Conservation (phyloP, 1,140 invertebrate genomes). For the Drosophila mayri region DNA sequence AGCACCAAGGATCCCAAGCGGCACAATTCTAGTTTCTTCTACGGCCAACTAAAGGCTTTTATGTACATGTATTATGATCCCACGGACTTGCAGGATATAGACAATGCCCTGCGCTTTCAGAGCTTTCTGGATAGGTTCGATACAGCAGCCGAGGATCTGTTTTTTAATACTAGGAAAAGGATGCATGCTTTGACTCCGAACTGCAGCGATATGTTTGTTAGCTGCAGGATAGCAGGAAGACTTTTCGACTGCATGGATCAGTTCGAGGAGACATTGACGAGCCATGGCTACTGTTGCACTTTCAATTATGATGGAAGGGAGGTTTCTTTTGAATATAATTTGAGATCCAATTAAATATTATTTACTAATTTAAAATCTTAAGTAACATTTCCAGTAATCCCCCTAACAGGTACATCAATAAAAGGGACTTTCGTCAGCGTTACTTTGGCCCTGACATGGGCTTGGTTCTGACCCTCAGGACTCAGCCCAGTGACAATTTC, state of each 20-base stretch:
- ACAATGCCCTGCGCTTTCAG: constrained; percentile 63
- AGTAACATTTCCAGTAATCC: not conserved
- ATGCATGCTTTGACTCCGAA: constrained; percentile 67
- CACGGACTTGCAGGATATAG: constrained; percentile 48
- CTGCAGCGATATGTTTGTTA: constrained; percentile 67
- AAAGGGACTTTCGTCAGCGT: constrained; percentile 41
- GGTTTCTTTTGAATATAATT: not conserved
- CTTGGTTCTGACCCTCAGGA: constrained; percentile 80
- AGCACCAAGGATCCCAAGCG: constrained; percentile 59
- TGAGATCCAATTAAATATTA: not conserved
- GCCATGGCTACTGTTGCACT: constrained; percentile 68
- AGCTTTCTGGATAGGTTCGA: constrained; percentile 66
- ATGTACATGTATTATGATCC: constrained; percentile 50
- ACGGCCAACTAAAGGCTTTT: constrained; percentile 51
- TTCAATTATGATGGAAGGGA: constrained; percentile 66
- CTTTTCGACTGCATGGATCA: constrained; percentile 56
- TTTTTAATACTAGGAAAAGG: constrained; percentile 63
- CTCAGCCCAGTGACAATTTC: constrained; percentile 76
- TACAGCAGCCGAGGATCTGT: constrained; percentile 58
- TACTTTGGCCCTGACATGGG: constrained; percentile 78
- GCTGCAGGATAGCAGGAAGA: constrained; percentile 60
- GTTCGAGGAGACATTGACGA: constrained; percentile 59
- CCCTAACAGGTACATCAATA: constrained; percentile 46
- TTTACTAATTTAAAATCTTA: not conserved
- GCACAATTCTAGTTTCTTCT: constrained; percentile 58